Conservation (phyloP, 2,888 invertebrate species). For the Epiblema foenella region DNA sequence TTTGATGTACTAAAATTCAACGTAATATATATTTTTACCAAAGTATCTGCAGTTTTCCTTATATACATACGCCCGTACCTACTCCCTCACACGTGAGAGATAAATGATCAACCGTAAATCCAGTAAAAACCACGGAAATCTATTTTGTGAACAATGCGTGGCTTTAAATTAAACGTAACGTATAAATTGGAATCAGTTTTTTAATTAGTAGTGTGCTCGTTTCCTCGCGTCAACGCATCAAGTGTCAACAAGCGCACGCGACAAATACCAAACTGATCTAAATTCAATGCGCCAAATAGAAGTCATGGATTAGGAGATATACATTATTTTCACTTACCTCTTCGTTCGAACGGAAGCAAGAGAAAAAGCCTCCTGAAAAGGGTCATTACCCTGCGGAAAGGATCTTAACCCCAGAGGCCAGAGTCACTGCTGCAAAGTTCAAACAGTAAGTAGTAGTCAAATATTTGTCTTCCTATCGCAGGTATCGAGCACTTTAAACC, state of each 20-base stretch:
- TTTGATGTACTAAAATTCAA: no score
- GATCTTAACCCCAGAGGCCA: slow-evolving; percentile 61
- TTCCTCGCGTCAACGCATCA: not conserved
- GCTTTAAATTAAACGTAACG: not conserved
- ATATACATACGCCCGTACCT: no score
- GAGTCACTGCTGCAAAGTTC: slow-evolving; percentile 51
- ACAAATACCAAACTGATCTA: not conserved
- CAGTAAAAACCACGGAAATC: slow-evolving; percentile 14
- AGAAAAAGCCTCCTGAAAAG: slow-evolving; percentile 49
- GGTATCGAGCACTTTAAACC: not conserved
- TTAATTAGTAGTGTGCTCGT: not conserved
- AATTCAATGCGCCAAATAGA: not conserved
- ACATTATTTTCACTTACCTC: slow-evolving; percentile 39
- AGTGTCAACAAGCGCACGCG: not conserved
- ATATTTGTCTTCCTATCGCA: not conserved
- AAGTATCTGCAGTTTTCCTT: no score
- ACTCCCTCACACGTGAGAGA: not conserved
- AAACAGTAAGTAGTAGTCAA: slow-evolving; percentile 2
- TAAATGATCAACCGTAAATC: slow-evolving; percentile 5
- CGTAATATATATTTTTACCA: no score
- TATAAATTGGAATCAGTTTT: not conserved
- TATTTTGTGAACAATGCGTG: not conserved
- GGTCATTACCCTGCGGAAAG: slow-evolving; percentile 49
- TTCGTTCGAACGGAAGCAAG: slow-evolving; percentile 21
- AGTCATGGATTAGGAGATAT: slow-evolving; percentile 21